Conservation (phyloP, 2,888 invertebrate species). For the Cheilosia variabilis region DNA sequence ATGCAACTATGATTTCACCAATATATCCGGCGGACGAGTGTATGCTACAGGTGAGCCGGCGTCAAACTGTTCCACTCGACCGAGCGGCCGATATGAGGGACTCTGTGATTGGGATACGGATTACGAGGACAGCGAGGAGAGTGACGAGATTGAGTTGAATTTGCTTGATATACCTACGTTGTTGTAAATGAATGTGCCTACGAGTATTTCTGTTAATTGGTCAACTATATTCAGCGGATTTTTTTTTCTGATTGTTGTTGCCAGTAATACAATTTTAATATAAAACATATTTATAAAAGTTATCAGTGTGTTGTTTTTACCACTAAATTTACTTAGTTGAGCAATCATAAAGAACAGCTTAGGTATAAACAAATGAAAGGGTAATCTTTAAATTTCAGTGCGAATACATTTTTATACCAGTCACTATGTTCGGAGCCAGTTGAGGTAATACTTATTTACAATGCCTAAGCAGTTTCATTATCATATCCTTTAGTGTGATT, state of each 20-base stretch:
- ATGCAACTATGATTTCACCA: conserved; percentile 82
- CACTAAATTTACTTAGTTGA: no score
- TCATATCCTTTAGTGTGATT: no score
- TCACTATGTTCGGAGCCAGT: no score
- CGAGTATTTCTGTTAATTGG: conserved; percentile 3
- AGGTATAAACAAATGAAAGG: no score
- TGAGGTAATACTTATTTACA: no score
- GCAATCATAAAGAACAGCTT: no score
- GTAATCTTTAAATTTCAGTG: no score
- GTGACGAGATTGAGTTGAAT: conserved; percentile 64
- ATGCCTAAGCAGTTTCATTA: no score
- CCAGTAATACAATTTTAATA: neutral
- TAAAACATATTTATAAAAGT: no score
- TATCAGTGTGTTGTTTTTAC: no score
- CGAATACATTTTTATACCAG: no score
- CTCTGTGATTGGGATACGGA: conserved; percentile 81
- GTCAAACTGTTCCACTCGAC: conserved; percentile 78
- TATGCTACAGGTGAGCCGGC: conserved; percentile 80
- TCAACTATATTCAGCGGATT: no score
- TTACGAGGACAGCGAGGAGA: conserved; percentile 78
- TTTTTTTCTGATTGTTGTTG: conserved; percentile 12
- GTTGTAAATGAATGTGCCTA: conserved; percentile 20
- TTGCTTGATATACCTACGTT: conserved; percentile 72
- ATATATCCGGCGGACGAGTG: conserved; percentile 79
- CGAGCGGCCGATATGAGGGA: conserved; percentile 79